A percentile compares a stretch with the other conserved stretches of the same genome.
Conservation (phyloP, 64 coral and sea anemone species). For the Platygyra sinensis region DNA sequence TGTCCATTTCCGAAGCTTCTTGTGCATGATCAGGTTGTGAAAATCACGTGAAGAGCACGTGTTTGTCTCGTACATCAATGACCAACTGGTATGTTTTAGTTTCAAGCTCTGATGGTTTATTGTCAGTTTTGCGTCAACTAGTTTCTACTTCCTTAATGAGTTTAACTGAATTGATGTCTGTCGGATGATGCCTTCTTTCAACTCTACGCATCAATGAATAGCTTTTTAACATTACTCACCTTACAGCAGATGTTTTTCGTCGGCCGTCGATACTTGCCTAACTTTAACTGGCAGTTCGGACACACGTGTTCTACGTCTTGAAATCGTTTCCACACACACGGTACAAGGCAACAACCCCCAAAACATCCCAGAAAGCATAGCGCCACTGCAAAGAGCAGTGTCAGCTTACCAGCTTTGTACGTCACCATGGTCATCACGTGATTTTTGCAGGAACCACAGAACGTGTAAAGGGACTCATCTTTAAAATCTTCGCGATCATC, state of each 20-base stretch:
- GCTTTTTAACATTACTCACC: background rate
- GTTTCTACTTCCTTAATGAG: too few relatives aligned
- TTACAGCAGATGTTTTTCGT: slow-evolving; percentile 40
- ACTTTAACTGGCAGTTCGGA: slow-evolving; percentile 79
- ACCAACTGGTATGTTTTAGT: too few relatives aligned
- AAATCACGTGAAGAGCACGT: too few relatives aligned
- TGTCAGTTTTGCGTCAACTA: too few relatives aligned
- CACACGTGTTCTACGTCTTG: slow-evolving; percentile 72
- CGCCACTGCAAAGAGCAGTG: slow-evolving; percentile 59
- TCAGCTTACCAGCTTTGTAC: slow-evolving; percentile 73
- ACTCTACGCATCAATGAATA: background rate
- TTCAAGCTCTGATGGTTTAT: too few relatives aligned
- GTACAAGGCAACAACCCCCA: slow-evolving; percentile 74
- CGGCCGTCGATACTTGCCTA: slow-evolving; percentile 57
- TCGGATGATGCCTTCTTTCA: too few relatives aligned
- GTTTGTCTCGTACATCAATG: too few relatives aligned
- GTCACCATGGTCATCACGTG: slow-evolving; percentile 67
- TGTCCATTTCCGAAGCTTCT: too few relatives aligned
- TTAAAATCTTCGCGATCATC: slow-evolving; percentile 60
- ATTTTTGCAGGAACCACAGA: slow-evolving; percentile 85
- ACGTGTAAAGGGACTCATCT: slow-evolving; percentile 76
- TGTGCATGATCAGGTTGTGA: too few relatives aligned
- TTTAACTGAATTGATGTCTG: too few relatives aligned
- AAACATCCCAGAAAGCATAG: slow-evolving; percentile 71
- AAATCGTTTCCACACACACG: slow-evolving; percentile 59